A percentile compares a stretch with the other conserved stretches of the same genome.
These are phyloP conservation scores for Augochlorella aurata DNA, from an alignment of 2,888 invertebrate species.

Conservation along the genomic window DNA sequence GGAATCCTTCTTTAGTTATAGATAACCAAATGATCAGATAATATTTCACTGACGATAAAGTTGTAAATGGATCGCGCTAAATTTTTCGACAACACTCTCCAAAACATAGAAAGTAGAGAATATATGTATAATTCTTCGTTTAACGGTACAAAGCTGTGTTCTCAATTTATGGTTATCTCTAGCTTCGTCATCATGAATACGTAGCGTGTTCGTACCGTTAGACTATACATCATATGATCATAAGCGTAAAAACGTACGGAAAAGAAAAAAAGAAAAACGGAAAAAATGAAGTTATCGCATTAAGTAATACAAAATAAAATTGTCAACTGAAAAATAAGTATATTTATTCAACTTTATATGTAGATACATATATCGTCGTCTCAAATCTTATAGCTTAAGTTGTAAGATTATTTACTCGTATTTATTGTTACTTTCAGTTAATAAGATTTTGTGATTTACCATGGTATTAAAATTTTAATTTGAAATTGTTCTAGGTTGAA, in stretches of 20 bases:
- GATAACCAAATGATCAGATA: slow-evolving; percentile 21
- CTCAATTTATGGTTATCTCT: not conserved
- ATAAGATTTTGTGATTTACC: not conserved
- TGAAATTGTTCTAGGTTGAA: slow-evolving; percentile 12
- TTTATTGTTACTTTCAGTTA: not conserved
- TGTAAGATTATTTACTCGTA: not conserved
- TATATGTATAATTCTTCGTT: not conserved
- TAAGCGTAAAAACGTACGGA: not conserved
- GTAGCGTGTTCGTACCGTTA: not conserved
- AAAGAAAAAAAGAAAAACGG: not conserved
- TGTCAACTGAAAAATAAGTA: not conserved
- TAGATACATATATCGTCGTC: not conserved
- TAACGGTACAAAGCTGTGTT: not conserved
- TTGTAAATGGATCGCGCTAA: not conserved
- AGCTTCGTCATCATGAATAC: not conserved
- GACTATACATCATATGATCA: not conserved
- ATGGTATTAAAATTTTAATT: not conserved
- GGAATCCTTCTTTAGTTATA: not conserved
- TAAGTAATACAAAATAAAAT: not conserved
- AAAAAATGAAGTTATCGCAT: not conserved
- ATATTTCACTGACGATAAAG: not conserved
- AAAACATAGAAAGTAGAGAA: not conserved
- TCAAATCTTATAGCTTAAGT: not conserved
- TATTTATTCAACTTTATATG: not conserved
- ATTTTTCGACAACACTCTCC: not conserved